These are phyloP conservation scores for Prionace glauca DNA, from an alignment of 2,797 vertebrate genomes.

Conservation along the genomic window DNA sequence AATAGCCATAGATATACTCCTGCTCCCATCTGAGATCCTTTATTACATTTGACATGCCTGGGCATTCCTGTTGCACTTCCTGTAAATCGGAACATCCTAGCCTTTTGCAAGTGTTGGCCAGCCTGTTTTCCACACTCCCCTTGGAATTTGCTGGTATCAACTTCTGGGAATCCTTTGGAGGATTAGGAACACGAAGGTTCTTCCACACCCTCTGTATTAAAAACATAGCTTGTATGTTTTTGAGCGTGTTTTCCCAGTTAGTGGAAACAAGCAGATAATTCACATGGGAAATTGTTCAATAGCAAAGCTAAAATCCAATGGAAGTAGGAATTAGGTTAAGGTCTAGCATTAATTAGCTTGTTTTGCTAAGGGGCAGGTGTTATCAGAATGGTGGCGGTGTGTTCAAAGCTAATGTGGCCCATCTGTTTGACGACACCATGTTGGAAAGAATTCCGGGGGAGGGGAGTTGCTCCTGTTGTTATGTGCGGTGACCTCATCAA, in stretches of 20 bases:
- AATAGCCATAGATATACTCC: neutral
- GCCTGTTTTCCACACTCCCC: neutral
- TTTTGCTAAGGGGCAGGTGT: neutral
- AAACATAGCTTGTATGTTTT: neutral
- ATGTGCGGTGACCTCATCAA: neutral
- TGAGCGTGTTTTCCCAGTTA: too few relatives aligned
- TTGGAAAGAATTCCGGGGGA: neutral
- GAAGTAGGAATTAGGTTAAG: neutral
- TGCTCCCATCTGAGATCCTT: too few relatives aligned
- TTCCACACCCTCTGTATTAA: neutral
- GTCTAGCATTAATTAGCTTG: neutral
- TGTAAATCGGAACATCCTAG: neutral
- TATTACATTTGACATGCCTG: neutral
- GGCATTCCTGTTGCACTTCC: neutral
- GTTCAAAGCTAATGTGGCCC: neutral
- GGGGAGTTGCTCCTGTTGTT: neutral
- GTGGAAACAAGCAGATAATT: neutral
- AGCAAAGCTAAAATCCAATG: constrained; percentile 1
- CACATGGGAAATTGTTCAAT: neutral
- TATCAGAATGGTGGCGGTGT: neutral
- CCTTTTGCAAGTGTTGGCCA: neutral
- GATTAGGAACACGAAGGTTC: neutral
- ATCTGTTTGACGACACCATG: neutral
- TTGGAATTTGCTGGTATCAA: too few relatives aligned
- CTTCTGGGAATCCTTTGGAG: neutral